These are phyloP conservation scores for Drosophila longiperda DNA, from an alignment of 2,888 invertebrate species.

Conservation along the genomic window DNA sequence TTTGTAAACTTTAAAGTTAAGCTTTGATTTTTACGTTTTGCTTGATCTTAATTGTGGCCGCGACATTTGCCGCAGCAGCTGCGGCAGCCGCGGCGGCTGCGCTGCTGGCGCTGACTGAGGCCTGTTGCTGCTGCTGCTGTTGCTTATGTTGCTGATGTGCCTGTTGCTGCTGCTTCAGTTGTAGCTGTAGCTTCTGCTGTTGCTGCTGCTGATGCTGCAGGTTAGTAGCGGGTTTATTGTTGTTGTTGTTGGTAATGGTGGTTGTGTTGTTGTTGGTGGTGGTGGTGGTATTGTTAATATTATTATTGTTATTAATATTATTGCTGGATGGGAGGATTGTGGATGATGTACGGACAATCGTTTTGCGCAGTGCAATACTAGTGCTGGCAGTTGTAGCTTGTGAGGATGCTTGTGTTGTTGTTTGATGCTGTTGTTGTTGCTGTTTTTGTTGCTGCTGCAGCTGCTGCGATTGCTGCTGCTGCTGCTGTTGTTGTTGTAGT, in stretches of 20 bases:
- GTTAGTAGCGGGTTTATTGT: conserved; percentile 80
- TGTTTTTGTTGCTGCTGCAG: conserved; percentile 51
- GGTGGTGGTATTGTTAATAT: conserved; percentile 45
- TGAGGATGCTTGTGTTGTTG: conserved; percentile 65
- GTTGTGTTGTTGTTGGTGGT: conserved; percentile 62
- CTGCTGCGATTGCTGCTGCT: conserved; percentile 62
- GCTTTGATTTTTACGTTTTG: conserved; percentile 82
- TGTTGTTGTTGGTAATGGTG: conserved; percentile 58
- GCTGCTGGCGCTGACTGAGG: conserved; percentile 66
- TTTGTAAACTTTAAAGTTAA: conserved; percentile 24
- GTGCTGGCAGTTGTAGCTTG: conserved; percentile 77
- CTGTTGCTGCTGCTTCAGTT: conserved; percentile 71
- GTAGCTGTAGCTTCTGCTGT: conserved; percentile 83
- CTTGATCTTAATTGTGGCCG: conserved; percentile 83
- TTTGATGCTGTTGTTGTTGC: conserved; percentile 61
- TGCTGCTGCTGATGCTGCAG: conserved; percentile 83
- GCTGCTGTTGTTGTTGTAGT: conserved; percentile 83
- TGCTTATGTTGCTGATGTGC: conserved; percentile 77
- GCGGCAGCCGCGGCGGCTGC: conserved; percentile 83
- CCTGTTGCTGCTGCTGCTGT: conserved; percentile 83
- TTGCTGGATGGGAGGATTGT: conserved; percentile 79
- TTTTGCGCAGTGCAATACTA: conserved; percentile 87
- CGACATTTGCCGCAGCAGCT: conserved; percentile 81
- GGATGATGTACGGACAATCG: conserved; percentile 85
- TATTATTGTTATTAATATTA: conserved; percentile 72